Percentiles rank a stretch among this genome's conserved stretches.
Conservation (phyloP, 2,797 vertebrate genomes). For the Muscicapa striata region DNA sequence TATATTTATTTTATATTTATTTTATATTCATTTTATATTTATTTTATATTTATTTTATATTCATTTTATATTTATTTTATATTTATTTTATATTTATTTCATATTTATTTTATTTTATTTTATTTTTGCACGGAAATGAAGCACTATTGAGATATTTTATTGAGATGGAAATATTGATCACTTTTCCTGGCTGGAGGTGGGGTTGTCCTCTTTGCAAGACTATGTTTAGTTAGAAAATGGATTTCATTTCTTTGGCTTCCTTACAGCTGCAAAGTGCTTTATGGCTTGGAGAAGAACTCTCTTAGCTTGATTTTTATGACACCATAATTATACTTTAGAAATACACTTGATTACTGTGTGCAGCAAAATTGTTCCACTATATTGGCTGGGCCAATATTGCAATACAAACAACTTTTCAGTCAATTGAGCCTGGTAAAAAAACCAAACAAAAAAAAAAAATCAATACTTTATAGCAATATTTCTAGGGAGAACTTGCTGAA, state of each 20-base stretch:
- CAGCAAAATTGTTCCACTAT: constrained; percentile 86
- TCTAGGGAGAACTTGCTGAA: constrained; percentile 83
- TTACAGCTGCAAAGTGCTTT: constrained; percentile 81
- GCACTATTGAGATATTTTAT: constrained; percentile 90
- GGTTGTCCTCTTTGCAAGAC: constrained; percentile 72
- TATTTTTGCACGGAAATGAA: constrained; percentile 80
- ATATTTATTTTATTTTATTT: background rate
- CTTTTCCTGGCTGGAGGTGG: constrained; percentile 76
- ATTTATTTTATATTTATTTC: too few relatives aligned
- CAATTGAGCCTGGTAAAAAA: constrained; percentile 87
- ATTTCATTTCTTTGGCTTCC: constrained; percentile 74
- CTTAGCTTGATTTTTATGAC: constrained; percentile 95
- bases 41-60: too few relatives aligned
- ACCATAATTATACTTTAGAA: constrained; percentile 96
- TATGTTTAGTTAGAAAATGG: constrained; percentile 81
- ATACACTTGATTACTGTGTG: constrained; percentile 89
- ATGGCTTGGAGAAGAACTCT: constrained; percentile 85
- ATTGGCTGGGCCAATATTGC: constrained; percentile 94
- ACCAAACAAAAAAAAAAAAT: constrained; percentile 75
- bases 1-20: too few relatives aligned
- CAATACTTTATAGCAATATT: constrained; percentile 89
- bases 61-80: too few relatives aligned
- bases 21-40: too few relatives aligned
- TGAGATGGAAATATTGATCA: constrained; percentile 92
- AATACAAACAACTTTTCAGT: constrained; percentile 98